Conservation (phyloP, 2,797 vertebrate species). For the Lemur catta region DNA sequence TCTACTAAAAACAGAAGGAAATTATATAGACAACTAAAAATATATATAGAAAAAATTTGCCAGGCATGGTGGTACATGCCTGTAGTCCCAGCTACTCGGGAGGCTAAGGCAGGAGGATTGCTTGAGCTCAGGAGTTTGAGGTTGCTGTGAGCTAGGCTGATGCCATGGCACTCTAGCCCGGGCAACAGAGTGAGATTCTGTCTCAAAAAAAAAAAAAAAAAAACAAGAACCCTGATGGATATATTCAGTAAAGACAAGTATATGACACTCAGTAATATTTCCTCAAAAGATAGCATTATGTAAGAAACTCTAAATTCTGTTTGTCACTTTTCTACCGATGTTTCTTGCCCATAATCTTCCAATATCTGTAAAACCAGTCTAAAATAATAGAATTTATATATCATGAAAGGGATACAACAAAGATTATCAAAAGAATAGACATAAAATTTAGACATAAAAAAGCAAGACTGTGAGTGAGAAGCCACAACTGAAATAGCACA, state of each 20-base stretch:
- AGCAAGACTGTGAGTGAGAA: not conserved
- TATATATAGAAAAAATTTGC: too few species aligned
- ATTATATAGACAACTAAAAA: too few species aligned
- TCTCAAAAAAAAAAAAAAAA: too few species aligned
- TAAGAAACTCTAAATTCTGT: not conserved
- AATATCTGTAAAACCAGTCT: not conserved
- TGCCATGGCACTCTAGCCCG: accelerated
- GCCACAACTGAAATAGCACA: not conserved
- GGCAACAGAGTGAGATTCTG: too few species aligned
- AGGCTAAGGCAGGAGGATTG: too few species aligned
- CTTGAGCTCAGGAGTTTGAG: too few species aligned
- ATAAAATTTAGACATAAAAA: not conserved
- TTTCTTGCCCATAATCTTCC: not conserved
- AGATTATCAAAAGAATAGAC: not conserved
- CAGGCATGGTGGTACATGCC: too few species aligned
- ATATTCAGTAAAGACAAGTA: not conserved
- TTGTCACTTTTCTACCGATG: not conserved
- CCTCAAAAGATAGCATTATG: not conserved
- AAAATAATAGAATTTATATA: not conserved
- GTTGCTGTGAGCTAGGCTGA: too few species aligned
- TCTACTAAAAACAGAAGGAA: too few species aligned
- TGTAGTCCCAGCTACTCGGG: too few species aligned
- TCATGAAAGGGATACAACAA: not conserved
- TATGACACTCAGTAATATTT: not conserved
- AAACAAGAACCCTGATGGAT: not conserved